phyloP scores from a whole-genome alignment of 2,888 invertebrate genomes.

The Macroteleia sp. region DNA sequence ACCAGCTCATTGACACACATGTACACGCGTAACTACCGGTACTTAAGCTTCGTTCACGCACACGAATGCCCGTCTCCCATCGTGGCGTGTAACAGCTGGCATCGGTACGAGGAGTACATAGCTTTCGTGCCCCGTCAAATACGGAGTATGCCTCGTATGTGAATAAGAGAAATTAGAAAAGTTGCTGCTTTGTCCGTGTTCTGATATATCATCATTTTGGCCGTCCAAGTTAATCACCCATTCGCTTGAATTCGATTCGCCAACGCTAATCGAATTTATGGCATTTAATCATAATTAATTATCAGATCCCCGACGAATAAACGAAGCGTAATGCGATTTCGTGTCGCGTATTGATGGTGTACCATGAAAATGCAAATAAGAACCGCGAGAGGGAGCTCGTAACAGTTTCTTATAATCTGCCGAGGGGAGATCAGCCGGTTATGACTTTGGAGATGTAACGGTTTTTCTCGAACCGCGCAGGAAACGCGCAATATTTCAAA shows the following conservation, averaged over 20 bases:
- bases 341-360: conserved; percentile 65
- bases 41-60: no score
- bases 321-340: neutral
- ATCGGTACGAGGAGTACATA: conserved; percentile 60
- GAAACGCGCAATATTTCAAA: conserved; percentile 83
- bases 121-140: conserved; percentile 76
- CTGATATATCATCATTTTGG: conserved; percentile 25
- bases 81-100: conserved; percentile 72
- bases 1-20: conserved; percentile 38
- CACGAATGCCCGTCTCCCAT: neutral
- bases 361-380: conserved; percentile 68
- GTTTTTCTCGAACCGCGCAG: no score
- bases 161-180: conserved; percentile 36
- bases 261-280: conserved; percentile 11
- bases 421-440: conserved; percentile 78
- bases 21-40: conserved; percentile 39
- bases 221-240: conserved; percentile 10
- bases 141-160: conserved; percentile 74
- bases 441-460: no score
- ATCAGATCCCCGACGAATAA: no score
- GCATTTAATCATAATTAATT: conserved; percentile 42
- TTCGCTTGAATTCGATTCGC: neutral
- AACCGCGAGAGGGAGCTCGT: conserved; percentile 67
- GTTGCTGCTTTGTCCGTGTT: conserved; percentile 4
- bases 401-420: conserved; percentile 77